These are phyloP conservation scores for Tuberolachnus salignus DNA, from an alignment of 2,888 invertebrate genomes.

Conservation along the genomic window DNA sequence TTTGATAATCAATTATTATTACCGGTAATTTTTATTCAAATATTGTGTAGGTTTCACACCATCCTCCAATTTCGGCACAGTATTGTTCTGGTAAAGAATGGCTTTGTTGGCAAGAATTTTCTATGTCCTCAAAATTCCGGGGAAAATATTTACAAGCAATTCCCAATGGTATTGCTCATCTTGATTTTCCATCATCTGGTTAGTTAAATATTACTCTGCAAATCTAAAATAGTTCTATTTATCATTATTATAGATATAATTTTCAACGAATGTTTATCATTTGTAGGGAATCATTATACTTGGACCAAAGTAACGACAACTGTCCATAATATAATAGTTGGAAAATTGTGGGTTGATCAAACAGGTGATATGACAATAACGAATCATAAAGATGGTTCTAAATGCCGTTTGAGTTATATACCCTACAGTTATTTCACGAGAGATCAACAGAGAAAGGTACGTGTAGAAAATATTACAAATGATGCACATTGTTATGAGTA, in stretches of 20 bases:
- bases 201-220: slow-evolving; percentile 9
- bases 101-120: slow-evolving; percentile 98
- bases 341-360: slow-evolving; percentile 99
- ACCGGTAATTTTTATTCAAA: neutral
- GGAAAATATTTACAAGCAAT: slow-evolving; percentile 94
- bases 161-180: slow-evolving; percentile 70
- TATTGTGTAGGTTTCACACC: slow-evolving; percentile 81
- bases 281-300: slow-evolving; percentile 83
- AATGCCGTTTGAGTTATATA: slow-evolving; percentile 95
- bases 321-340: slow-evolving; percentile 99
- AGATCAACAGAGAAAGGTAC: slow-evolving; percentile 85
- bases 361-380: slow-evolving; percentile 98
- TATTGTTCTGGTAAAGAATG: slow-evolving; percentile 90
- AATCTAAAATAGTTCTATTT: neutral
- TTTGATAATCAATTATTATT: neutral
- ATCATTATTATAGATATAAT: neutral
- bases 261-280: slow-evolving; percentile 58
- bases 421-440: slow-evolving; percentile 98
- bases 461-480: slow-evolving; percentile 60
- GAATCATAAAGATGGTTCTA: slow-evolving; percentile 86
- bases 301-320: slow-evolving; percentile 99
- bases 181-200: slow-evolving; percentile 66
- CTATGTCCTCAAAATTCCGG: slow-evolving; percentile 98
- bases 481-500: neutral
- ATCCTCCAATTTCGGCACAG: slow-evolving; percentile 97